Base-by-base conservation (phyloP, 2,888 invertebrate genomes). In the Andrena flavipes region DNA sequence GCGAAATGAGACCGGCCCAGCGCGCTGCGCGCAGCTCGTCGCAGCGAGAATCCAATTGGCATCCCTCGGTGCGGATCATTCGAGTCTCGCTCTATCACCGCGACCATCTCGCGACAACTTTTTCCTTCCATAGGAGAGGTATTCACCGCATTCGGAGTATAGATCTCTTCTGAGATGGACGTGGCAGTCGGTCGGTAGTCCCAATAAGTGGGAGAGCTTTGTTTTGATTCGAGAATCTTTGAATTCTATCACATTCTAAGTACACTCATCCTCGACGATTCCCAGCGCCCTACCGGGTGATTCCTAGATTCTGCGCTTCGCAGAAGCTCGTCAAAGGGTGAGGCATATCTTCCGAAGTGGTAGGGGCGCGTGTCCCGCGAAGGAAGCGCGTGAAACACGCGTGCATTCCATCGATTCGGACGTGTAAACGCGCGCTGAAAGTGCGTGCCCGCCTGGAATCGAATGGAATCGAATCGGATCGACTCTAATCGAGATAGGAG, bases 311-410 rank as follows among this genome's bases (percentile, higher is more conserved):
- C 20, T 56, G 10, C 8, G 1, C 20, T 56, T 26, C 56, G 56
- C 56, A 4, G 56, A 56, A 56, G 56, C 23, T 56, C 10, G 3
- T 1, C 56, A 13, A 26, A 56, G 23, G 56, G 20, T 56, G 56
- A 56, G 56, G 56, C 10, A 56, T 56, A 23, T 56, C 10, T 56
- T 23, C 13, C 0, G 56, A 23, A 26, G 56, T 10, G 23, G 20
- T 23, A 56, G 56, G 56, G 56, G 23, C 56, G 56, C 56, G 20
- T 23, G 65, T 69, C 35, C 48, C 59, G 67, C 59, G 59, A 71
- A 87, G 87, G 87, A 87, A 87, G 84, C 78, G 71, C 86, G 80
- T 67, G 68, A 67, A 65, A 70, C 82, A 64, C 68, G 72, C 73
- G 84, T 62, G 78, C 80, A 84, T 86, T 77, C 81, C 81, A 69